Evolutionary conservation across 2,888 invertebrate genomes (phyloP), one percentile per base, ranked within the genome.

Genomic region (Ceraclea dissimilis): DNA sequence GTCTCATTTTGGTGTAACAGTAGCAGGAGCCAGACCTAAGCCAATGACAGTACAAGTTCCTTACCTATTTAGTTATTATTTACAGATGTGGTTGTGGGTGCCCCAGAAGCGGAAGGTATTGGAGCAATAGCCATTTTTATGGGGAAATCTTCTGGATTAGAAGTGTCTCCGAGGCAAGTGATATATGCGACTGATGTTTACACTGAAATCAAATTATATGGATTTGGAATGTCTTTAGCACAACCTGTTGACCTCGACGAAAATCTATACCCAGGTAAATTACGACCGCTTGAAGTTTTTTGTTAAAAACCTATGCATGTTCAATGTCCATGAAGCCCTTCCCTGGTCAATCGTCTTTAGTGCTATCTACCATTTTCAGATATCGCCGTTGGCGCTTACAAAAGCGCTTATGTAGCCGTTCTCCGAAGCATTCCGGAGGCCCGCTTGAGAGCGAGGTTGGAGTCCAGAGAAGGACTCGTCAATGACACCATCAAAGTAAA

Each of bases 311-410:
- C n/a, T n/a, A n/a, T n/a, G n/a, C n/a, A n/a, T n/a, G n/a, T n/a
- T n/a, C n/a, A n/a, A n/a, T n/a, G n/a, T n/a, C n/a, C n/a, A n/a
- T n/a, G n/a, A n/a, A n/a, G n/a, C n/a, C n/a, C n/a, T n/a, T n/a
- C n/a, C n/a, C n/a, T n/a, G n/a, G n/a, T n/a, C n/a, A n/a, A n/a
- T n/a, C n/a, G n/a, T n/a, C n/a, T n/a, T n/a, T n/a, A n/a, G n/a
- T n/a, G n/a, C n/a, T n/a, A n/a, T n/a, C n/a, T n/a, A n/a, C n/a
- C n/a, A 46, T 5, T 46, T 46, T 13, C 60, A 75, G 77, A 77
- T 68, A 50, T 77, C 21, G 71, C 71, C 0, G 66, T 77, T 34
- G 80, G 79, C 10, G 69, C 79, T 2, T 72, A 73, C 60, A 56
- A 67, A 47, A 76, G 78, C 1, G 73, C 71, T 20, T 72, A 75